Evolutionary conservation across 2,113 vertebrate species (phyloP), one percentile per base, ranked within the genome.

Genomic region (Silurus asotus): DNA sequence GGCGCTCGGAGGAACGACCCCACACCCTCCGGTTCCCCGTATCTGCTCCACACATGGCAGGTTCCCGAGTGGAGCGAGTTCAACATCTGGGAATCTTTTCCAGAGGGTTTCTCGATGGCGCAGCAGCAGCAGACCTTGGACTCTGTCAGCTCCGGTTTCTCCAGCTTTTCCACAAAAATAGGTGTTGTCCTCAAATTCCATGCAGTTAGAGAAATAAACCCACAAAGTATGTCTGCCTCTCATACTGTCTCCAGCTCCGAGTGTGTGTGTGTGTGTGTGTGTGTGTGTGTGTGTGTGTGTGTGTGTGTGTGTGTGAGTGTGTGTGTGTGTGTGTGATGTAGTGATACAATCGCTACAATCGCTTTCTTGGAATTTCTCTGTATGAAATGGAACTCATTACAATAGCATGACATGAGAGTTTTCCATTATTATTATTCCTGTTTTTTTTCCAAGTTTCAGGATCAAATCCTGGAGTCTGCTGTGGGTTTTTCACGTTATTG

Each of bases 121-220:
- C 92, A 93, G 92, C 88, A 92, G 90, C 92, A 93, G 92, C 88
- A 92, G 91, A 90, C 93, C 92, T 91, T 87, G 91, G 92, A 92
- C 90, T 93, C 91, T 89, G 85, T 92, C 92, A 90, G 92, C 93
- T 95, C 93, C 86, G 83, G 84, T 93, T 94, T 93, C 94, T 91
- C 91, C 90, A 91, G 90, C 91, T 90, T 93, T 94, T 93, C 92
- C 93, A 93, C 92, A 92, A 84, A 93, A 94, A 93, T 94, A 94
- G 92, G 94, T 94, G 94, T 95, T 94, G 93, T 93, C 93, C 91
- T 90, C 89, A 92, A 93, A 94, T 94, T 93, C 93, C 89, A 91
- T 83, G 84, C 91, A 93, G 91, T 93, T 93, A 92, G 91, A 90
- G 93, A 93, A 94, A 94, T 92, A 92, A 93, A 93, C 88, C 90